Base-by-base conservation (phyloP, 2,888 invertebrate species). In the Saturnia pavonia region DNA sequence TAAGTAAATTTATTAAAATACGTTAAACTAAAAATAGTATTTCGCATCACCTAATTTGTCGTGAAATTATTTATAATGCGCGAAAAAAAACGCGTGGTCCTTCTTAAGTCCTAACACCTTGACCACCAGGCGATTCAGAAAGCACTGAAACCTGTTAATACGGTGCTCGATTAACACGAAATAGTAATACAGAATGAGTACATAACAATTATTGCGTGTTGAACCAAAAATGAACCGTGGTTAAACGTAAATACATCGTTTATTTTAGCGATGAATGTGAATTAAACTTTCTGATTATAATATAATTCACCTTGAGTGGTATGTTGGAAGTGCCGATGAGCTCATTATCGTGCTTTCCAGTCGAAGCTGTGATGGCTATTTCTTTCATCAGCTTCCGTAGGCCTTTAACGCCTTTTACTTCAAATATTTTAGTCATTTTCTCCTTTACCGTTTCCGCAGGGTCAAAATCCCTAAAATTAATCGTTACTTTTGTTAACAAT, bases 301-400 rank as follows among this genome's bases (percentile, higher is more conserved):
- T 40, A 51, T 8, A 70, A 79, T 88, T 91, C 91, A 98, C 98
- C 91, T 97, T 97, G 7, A 99, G 92, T 19, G 97, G 96, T 82
- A 99, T 96, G 84, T 96, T 96, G 65, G 98, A 96, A 73, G 96
- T 96, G 1, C 99, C 99, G 73, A 99, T 97, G 72, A 99, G 96
- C 91, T 99, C 99, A 86, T 99, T 99, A 78, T 99, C 97, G 89
- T 97, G 98, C 94, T 96, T 98, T 75, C 99, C 97, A 0, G 98
- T 98, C 0, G 99, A 98, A 66, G 99, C 99, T 0, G 99, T 99
- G 22, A 99, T 96, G 0, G 97, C 97, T 72, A 98, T 97, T 91
- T 98, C 98, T 84, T 98, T 98, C 94, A 98, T 96, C 51, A 98
- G 88, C 87, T 97, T 98, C 45, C 97, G 95, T 25, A 98, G 94